Evolutionary conservation across 2,888 invertebrate genomes (phyloP), one percentile per base, ranked within the genome.

Genomic region (Matsumyia berberina): DNA sequence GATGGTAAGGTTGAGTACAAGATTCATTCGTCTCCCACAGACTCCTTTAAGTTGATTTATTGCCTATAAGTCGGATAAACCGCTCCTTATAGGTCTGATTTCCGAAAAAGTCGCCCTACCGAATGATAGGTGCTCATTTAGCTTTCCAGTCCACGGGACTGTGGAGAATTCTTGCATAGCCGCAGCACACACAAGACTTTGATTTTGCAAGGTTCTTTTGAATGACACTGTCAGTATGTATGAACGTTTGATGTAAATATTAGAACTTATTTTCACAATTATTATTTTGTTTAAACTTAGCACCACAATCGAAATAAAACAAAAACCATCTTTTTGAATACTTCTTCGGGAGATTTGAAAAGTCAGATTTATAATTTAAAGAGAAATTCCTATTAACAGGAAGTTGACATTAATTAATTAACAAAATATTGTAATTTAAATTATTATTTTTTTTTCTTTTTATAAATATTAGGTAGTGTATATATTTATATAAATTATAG

Each of bases 181-280:
- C n/a, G n/a, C n/a, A n/a, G n/a, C n/a, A n/a, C n/a, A n/a, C n/a
- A 24, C 4, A 24, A 24, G 24, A 3, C 24, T 24, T 24, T 3
- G 24, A n/a, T 42, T 44, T 17, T 17, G 19, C 7, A 46, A 46
- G 15, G 9, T 55, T 42, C 42, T 11, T 11, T 11, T 17, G 31
- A 19, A 42, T 53, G 42, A 5, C 42, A 8, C 19, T 8, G 39
- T 39, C 58, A 58, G 39, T 5, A 57, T 42, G 46, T 39, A 51
- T 42, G 46, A 31, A 51, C 15, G 15, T 60, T 51, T 39, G 4
- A 64, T 79, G 79, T 79, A 79, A 51, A 79, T 79, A 79, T 46
- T n/a, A 29, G 42, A 29, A 44, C 37, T 39, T 58, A 39, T 12
- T 12, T 39, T 39, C 29, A 8, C 6, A n/a, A 15, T 31, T 9